These are phyloP conservation scores for Cephonodes hylas DNA, from an alignment of 2,888 invertebrate species.

Conservation along the genomic window DNA sequence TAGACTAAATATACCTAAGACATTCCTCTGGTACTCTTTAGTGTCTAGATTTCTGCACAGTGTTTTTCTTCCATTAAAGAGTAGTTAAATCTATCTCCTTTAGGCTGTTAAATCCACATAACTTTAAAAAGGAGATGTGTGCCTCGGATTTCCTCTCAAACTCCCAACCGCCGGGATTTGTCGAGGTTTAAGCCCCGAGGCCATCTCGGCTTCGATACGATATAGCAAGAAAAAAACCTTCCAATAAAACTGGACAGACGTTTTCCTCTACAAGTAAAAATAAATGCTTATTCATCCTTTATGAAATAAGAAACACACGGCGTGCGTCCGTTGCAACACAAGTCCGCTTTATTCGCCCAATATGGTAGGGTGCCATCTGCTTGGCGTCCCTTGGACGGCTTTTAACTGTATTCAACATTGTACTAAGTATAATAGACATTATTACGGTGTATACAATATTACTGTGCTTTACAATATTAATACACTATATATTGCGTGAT, in stretches of 20 bases:
- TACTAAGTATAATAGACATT: background rate
- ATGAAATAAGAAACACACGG: constrained; percentile 12
- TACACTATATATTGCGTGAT: no score
- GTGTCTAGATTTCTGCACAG: no score
- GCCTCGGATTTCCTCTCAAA: no score
- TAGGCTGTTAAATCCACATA: no score
- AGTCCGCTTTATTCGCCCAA: constrained; percentile 31
- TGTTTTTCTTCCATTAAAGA: no score
- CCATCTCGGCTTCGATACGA: background rate
- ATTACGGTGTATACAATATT: no score
- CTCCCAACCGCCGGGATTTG: background rate
- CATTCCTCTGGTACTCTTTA: no score
- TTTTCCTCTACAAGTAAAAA: constrained; percentile 14
- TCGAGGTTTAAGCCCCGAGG: no score
- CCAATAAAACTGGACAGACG: background rate
- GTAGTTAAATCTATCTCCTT: no score
- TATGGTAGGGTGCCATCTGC: constrained; percentile 39
- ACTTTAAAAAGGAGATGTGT: background rate
- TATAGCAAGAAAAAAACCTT: background rate
- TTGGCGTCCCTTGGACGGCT: constrained; percentile 41
- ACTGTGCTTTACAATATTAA: no score
- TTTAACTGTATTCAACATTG: background rate
- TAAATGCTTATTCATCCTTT: constrained; percentile 22
- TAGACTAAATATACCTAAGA: no score
- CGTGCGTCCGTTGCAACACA: constrained; percentile 20